Evolutionary conservation across 1,140 invertebrate genomes (phyloP), one percentile per base, ranked within the genome.

Genomic region (Vollenhovia emeryi): DNA sequence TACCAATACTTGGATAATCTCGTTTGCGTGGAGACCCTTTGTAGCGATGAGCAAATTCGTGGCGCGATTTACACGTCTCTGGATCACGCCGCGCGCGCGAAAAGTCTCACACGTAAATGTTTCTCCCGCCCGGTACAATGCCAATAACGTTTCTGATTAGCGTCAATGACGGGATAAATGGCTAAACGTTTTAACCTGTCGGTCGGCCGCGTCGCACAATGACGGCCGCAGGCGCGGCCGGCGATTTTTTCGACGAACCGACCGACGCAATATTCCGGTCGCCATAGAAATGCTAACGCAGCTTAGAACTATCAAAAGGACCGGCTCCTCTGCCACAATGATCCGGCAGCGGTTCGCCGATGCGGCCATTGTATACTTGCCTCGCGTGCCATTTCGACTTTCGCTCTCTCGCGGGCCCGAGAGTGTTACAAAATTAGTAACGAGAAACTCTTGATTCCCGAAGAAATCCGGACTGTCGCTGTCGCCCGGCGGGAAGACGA

Each of bases 201-300:
- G 45, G 76, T 86, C 85, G 69, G 30, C 71, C 43, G 75, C 36
- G 66, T 79, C 36, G 50, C 52, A 89, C 87, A 89, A 89, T 89
- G 45, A 86, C 75, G 74, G 66, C 66, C 78, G 78, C 78, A 80
- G 64, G 69, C 79, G 50, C 59, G 76, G 74, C 64, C n/a, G 73
- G 40, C 59, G 85, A 89, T 89, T 86, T 89, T 75, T 83, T 84
- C 78, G 33, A 76, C 66, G 66, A 87, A 84, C 80, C 62, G 43
- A 15, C 84, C 88, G 59, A 62, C 9, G 85, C 85, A 71, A n/a
- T 66, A 87, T 89, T 89, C 62, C 88, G 59, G 75, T 48, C 74
- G 74, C 87, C 87, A 89, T 89, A 89, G 88, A 89, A 89, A 89
- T 89, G 87, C 88, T 89, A 89, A 89, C 88, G 57, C 85, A 59